Evolutionary conservation across 2,797 vertebrate species (phyloP).

Genomic region (Labeo calbasu): DNA sequence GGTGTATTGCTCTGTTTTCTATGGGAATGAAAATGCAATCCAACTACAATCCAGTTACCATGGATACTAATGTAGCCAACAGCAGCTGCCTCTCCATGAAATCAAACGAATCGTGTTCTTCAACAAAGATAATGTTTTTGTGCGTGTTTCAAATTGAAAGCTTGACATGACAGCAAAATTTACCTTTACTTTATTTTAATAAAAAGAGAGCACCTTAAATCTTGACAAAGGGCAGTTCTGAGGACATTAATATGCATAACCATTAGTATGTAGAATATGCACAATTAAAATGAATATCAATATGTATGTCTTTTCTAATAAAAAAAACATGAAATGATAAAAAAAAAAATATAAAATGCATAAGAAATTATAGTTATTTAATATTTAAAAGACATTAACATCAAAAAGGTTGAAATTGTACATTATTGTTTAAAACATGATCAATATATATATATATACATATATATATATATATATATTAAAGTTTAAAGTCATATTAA

Average conservation of each 20-base stretch:
- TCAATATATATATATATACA: no score
- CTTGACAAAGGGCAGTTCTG: background rate
- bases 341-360: background rate
- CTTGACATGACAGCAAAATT: background rate
- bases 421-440: background rate
- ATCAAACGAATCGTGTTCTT: conserved; percentile 55
- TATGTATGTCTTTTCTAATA: background rate
- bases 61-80: conserved; percentile 69
- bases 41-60: conserved; percentile 64
- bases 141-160: background rate
- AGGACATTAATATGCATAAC: background rate
- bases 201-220: background rate
- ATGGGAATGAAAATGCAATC: conserved; percentile 66
- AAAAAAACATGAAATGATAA: background rate
- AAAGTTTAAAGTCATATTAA: background rate
- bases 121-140: conserved; percentile 21
- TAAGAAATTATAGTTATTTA: background rate
- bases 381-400: background rate
- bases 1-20: conserved; percentile 51
- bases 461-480: no score
- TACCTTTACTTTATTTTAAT: background rate
- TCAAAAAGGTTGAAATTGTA: background rate
- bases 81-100: conserved; percentile 57
- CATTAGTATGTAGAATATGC: background rate
- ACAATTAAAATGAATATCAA: no score